Evolutionary conservation across 2,113 vertebrate genomes (phyloP), one percentile per base, ranked within the genome.

Genomic region (Pongo abelii): DNA sequence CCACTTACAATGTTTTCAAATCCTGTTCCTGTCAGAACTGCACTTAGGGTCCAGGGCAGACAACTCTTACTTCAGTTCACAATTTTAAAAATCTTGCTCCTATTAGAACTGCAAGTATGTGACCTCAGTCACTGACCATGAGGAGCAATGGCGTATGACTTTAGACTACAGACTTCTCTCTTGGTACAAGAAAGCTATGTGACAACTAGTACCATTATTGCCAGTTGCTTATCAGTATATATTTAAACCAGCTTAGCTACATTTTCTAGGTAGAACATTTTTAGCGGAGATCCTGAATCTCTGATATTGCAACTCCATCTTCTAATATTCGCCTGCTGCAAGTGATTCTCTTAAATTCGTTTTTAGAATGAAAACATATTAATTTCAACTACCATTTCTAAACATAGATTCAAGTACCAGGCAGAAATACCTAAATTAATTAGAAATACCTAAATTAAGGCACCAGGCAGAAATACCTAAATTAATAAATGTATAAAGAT

Each of bases 341-440:
- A 43, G 27, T 72, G 59, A 84, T 90, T 64, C 46, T 55, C 91
- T 89, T 46, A 75, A 75, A 85, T 59, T 10, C 18, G n/a, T 27
- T 74, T 84, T 94, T 70, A 72, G 70, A 74, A 69, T 67, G 52
- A 87, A 94, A 79, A 55, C 17, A 25, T 22, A 52, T 74, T 88
- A 8, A 72, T 67, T 90, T 92, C 57, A 94, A 77, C 84, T 27
- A 91, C 46, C 18, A 57, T 57, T 32, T 93, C 96, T 91, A 92
- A 89, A 91, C 93, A 72, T 0, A 93, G 23, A 78, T 48, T 61
- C 38, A 70, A 85, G 55, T 92, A 25, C 52, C 81, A 57, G 78
- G 55, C 9, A 32, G 40, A 80, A 40, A 40, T 69, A 22, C 46
- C 27, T 64, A 74, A 67, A 77, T 30, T 23, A 89, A 75, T 50